These are phyloP conservation scores for Drosophila basisetae DNA, from an alignment of 2,888 invertebrate species.

Conservation along the genomic window DNA sequence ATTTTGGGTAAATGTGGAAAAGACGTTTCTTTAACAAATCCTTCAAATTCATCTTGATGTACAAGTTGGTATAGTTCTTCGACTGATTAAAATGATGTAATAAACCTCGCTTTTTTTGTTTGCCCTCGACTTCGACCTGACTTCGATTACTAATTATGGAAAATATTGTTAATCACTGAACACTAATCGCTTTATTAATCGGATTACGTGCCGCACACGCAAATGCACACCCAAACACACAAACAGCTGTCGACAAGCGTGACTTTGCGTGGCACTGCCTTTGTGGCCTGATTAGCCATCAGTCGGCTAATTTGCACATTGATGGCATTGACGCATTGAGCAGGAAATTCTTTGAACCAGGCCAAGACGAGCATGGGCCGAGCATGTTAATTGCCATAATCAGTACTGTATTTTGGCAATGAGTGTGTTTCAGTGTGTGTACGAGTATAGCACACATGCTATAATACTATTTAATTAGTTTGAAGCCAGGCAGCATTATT, in stretches of 20 bases:
- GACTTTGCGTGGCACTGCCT: conserved; percentile 43
- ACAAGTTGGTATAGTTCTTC: neutral
- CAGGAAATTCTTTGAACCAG: conserved; percentile 39
- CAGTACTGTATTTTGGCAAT: conserved; percentile 46
- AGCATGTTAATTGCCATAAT: conserved; percentile 75
- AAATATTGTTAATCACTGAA: conserved; percentile 76
- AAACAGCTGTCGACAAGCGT: conserved; percentile 11
- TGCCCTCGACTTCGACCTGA: conserved; percentile 28
- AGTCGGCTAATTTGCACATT: conserved; percentile 77
- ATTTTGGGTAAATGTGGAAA: conserved; percentile 1
- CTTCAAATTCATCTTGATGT: neutral
- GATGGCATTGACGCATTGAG: conserved; percentile 66
- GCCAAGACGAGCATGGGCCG: conserved; percentile 37
- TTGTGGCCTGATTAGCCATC: conserved; percentile 70
- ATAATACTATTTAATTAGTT: conserved; percentile 75
- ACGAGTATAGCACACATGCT: conserved; percentile 2
- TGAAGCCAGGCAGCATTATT: conserved; percentile 68
- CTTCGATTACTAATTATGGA: conserved; percentile 73
- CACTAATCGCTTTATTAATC: conserved; percentile 78
- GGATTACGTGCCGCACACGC: conserved; percentile 61
- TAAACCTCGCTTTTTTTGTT: conserved; percentile 8
- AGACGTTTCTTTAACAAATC: too few species aligned
- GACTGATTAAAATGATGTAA: conserved; percentile 21
- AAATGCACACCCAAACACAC: conserved; percentile 28
- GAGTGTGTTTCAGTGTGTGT: conserved; percentile 12